Percentiles rank a stretch among this genome's conserved stretches.
phyloP scores from a whole-genome alignment of 2,797 vertebrate species.

The Babyrousa celebensis region DNA sequence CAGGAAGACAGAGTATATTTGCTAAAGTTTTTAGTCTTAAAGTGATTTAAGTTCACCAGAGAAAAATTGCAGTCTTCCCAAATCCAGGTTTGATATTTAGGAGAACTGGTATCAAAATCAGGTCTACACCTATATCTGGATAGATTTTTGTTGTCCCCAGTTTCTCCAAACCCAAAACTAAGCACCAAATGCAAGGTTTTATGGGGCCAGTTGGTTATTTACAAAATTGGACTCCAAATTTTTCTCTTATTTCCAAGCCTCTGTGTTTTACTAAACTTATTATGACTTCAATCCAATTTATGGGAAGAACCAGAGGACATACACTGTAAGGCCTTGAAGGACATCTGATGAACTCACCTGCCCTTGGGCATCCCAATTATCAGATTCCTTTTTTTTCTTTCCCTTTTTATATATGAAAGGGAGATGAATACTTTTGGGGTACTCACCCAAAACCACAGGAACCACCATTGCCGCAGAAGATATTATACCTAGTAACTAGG shows the following conservation, averaged over 20 bases:
- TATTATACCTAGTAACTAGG: neutral
- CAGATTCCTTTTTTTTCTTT: neutral
- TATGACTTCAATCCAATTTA: neutral
- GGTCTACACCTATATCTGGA: neutral
- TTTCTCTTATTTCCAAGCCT: neutral
- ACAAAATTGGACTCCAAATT: neutral
- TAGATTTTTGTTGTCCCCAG: neutral
- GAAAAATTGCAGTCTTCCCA: neutral
- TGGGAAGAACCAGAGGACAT: neutral
- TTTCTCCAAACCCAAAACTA: neutral
- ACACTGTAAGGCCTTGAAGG: neutral
- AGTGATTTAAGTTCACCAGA: neutral
- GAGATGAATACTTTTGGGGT: neutral
- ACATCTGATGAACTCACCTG: neutral
- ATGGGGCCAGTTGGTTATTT: neutral
- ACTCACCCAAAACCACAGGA: neutral
- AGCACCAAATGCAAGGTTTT: neutral
- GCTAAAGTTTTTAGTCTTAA: neutral
- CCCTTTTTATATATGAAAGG: neutral
- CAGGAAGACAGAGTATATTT: neutral
- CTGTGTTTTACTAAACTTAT: neutral
- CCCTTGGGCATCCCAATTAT: neutral
- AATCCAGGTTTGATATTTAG: neutral
- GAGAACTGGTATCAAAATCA: neutral
- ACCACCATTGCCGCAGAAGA: neutral